Base-by-base conservation (phyloP, 2,113 vertebrate genomes). In the Talpa occidentalis region DNA sequence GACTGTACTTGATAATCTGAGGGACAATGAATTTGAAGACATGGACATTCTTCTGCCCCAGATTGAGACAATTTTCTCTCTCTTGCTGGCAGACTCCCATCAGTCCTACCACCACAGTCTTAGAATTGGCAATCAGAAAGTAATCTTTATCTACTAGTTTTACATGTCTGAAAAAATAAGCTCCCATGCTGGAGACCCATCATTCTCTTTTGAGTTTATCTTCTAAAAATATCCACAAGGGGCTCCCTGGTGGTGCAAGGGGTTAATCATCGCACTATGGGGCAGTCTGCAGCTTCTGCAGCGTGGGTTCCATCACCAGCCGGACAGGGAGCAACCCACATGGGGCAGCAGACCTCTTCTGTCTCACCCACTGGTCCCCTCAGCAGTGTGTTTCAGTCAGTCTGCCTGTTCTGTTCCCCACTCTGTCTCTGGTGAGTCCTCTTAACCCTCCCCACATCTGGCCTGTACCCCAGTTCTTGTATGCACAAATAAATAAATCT, bases 111-210 rank as follows among this genome's bases (percentile, higher is more conserved):
- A 99, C 98, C 1, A 98, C 98, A 47, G 98, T 95, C 15, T 98
- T 98, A 8, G 98, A 99, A 97, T 98, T 98, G 15, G 98, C 98
- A 0, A 98, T 98, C 80, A 99, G 98, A 0, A 98, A 94, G 10
- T 99, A 98, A 95, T 98, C 98, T 98, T 99, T 99, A 95, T 98
- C 98, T 1, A 98, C 98, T 0, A 98, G 99, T 99, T 9, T 98
- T 99, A 56, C 21, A 98, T 4, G 98, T 99, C 97, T 99, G 99
- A 54, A 99, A 98, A 97, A 99, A 99, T 73, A 99, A 98, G 88
- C 98, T 98, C 59, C 98, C 98, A 19, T 99, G 98, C 96, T 98
- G 98, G 28, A 99, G 97, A 96, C 98, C 98, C 98, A 99, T 98
- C 98, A 98, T 98, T 95, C 98, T 16, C 98, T n/a, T n/a, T n/a